Conservation (phyloP, 2,888 invertebrate species). For the Pristionchus fissidentatus region DNA sequence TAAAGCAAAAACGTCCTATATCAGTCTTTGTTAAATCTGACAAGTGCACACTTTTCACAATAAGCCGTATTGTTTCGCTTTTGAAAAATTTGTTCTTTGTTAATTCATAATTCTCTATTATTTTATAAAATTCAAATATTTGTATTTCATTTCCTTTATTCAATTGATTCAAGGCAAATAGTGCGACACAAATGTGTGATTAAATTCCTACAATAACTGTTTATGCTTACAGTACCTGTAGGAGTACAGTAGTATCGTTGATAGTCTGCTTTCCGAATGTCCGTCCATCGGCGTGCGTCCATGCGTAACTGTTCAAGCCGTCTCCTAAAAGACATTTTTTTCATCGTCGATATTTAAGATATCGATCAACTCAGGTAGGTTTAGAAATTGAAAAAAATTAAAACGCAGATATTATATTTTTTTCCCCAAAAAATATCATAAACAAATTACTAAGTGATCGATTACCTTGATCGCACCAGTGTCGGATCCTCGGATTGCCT, state of each 20-base stretch:
- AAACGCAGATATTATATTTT: constrained; percentile 9
- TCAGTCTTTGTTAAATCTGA: too few species aligned
- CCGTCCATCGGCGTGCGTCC: constrained; percentile 92
- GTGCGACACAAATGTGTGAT: background rate
- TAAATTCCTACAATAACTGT: too few species aligned
- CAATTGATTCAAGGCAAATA: too few species aligned
- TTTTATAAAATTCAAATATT: too few species aligned
- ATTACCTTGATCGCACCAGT: constrained; percentile 88
- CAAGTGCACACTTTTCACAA: too few species aligned
- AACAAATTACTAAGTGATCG: background rate
- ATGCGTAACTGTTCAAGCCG: constrained; percentile 86
- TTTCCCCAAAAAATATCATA: constrained; percentile 15
- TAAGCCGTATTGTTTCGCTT: too few species aligned
- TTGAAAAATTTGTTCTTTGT: too few species aligned
- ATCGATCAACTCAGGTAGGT: background rate
- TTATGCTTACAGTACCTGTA: constrained; percentile 27
- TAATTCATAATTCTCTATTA: too few species aligned
- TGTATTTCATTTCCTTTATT: too few species aligned
- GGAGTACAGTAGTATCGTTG: constrained; percentile 81
- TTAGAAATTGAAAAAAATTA: background rate
- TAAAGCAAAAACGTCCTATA: too few species aligned
- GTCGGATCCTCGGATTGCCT: constrained; percentile 78
- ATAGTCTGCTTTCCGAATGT: constrained; percentile 93
- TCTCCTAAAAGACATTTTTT: constrained; percentile 79
- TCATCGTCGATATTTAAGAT: background rate